Evolutionary conservation across 2,797 vertebrate genomes (phyloP).

Genomic region (Myotis findleyi): DNA sequence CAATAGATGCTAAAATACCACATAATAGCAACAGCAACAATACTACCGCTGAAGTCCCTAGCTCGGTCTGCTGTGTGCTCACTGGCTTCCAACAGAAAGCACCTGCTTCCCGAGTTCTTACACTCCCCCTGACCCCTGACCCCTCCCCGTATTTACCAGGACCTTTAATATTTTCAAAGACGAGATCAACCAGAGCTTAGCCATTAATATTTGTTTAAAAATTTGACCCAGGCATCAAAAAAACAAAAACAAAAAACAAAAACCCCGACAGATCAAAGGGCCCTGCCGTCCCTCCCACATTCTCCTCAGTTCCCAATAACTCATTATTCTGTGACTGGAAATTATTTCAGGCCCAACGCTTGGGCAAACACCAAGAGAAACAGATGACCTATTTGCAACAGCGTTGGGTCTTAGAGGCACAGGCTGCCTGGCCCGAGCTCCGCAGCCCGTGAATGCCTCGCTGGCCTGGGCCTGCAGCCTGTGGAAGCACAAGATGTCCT

Average conservation of each 20-base stretch:
- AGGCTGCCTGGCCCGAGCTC: background rate
- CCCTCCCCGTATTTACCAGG: background rate
- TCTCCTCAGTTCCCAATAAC: slow-evolving; percentile 73
- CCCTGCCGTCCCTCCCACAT: slow-evolving; percentile 59
- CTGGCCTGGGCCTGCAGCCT: background rate
- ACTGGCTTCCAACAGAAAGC: background rate
- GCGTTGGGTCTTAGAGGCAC: slow-evolving; percentile 4
- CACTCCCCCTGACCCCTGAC: rapidly evolving
- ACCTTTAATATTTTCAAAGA: slow-evolving; percentile 51
- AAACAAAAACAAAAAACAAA: background rate
- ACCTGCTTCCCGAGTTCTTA: background rate
- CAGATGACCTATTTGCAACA: slow-evolving; percentile 79
- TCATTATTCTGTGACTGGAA: slow-evolving; percentile 75
- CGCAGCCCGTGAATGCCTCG: background rate
- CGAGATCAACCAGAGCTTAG: slow-evolving; percentile 16
- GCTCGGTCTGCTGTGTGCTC: no score
- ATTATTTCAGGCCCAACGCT: slow-evolving; percentile 73
- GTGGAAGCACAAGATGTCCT: slow-evolving; percentile 50
- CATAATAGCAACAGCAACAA: background rate
- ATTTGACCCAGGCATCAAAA: slow-evolving; percentile 31
- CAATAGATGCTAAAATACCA: background rate
- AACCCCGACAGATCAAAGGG: slow-evolving; percentile 70
- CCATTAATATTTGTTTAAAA: slow-evolving; percentile 43
- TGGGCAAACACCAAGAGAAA: slow-evolving; percentile 82
- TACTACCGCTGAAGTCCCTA: no score